phyloP scores from a whole-genome alignment of 2,888 invertebrate species.

The Emmelina monodactyla region DNA sequence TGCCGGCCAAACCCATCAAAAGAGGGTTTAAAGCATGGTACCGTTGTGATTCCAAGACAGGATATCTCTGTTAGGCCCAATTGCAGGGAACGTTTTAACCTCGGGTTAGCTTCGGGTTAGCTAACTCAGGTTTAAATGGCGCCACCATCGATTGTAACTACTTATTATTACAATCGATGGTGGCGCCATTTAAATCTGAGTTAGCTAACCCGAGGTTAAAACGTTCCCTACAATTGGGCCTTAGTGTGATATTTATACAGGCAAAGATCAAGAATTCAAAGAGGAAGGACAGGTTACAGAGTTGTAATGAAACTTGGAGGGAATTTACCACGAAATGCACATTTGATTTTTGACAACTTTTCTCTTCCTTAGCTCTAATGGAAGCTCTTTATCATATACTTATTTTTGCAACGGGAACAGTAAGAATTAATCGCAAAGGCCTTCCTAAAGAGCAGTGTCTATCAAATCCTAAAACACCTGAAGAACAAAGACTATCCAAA shows the following conservation, averaged over 20 bases:
- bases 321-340: conserved; percentile 13
- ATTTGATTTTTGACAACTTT: conserved; percentile 19
- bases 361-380: conserved; percentile 16
- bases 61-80: conserved; percentile 20
- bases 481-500: conserved; percentile 8
- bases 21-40: conserved; percentile 16
- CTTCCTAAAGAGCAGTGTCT: conserved; percentile 14
- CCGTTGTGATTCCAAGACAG: no score
- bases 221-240: no score
- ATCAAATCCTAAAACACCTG: conserved; percentile 9
- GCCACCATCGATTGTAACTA: no score
- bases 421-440: conserved; percentile 13
- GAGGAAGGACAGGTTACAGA: conserved; percentile 18
- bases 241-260: conserved; percentile 19
- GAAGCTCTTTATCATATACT: conserved; percentile 15
- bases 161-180: no score
- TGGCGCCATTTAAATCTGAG: no score
- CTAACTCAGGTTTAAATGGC: no score
- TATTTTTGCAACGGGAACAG: conserved; percentile 13
- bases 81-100: no score
- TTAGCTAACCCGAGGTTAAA: no score
- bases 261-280: conserved; percentile 18
- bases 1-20: conserved; percentile 17
- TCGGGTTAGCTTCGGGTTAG: no score
- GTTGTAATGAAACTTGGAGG: conserved; percentile 15